Evolutionary conservation across 2,888 invertebrate genomes (phyloP).

Genomic region (Tineola bisselliella): DNA sequence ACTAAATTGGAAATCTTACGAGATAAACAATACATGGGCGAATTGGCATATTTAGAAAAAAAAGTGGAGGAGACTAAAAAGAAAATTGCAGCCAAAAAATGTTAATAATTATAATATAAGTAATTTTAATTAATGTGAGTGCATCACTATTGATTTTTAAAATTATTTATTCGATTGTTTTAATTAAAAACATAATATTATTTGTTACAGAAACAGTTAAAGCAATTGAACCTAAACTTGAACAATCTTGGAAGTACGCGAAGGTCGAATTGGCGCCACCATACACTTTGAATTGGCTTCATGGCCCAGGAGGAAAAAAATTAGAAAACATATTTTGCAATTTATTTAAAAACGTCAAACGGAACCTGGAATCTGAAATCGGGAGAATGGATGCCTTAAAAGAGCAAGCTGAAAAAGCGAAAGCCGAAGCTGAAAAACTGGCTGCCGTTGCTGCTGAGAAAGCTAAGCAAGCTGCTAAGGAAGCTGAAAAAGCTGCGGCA

Average conservation of each 20-base stretch:
- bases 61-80: constrained; percentile 36
- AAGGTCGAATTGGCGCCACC: constrained; percentile 51
- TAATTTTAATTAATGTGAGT: neutral
- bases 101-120: neutral
- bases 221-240: constrained; percentile 25
- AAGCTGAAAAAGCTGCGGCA: constrained; percentile 25
- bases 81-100: constrained; percentile 20
- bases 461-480: constrained; percentile 18
- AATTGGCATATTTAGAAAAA: constrained; percentile 38
- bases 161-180: neutral
- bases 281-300: constrained; percentile 29
- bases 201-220: constrained; percentile 35
- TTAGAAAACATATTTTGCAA: neutral
- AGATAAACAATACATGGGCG: constrained; percentile 31
- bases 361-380: neutral
- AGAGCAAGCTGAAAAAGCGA: neutral
- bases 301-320: constrained; percentile 29
- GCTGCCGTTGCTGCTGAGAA: constrained; percentile 21
- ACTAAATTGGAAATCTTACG: constrained; percentile 28
- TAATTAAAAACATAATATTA: neutral
- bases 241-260: constrained; percentile 41
- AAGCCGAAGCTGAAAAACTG: neutral
- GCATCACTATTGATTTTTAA: neutral
- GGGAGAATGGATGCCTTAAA: neutral
- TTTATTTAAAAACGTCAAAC: neutral